Evolutionary conservation across 2,888 invertebrate genomes (phyloP), one percentile per base, ranked within the genome.

Genomic region (Aphidius colemani): DNA sequence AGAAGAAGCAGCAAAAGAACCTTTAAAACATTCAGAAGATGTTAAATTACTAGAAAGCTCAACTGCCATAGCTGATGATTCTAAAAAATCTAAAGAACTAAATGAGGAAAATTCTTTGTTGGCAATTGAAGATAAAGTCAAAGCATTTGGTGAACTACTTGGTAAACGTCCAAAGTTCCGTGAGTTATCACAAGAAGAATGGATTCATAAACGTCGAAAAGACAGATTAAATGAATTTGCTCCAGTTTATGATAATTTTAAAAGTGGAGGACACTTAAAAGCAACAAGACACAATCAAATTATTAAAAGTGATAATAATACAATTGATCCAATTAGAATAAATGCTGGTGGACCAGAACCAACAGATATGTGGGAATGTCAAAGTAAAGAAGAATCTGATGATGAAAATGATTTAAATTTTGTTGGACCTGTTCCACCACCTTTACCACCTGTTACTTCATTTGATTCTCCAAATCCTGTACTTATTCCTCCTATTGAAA

Each of bases 161-260:
- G 79, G 74, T 1, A 78, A 87, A 82, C 76, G 84, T 81, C 71
- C 85, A 80, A 76, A 84, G 79, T 69, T 86, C 86, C 84, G 86
- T 72, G 88, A 88, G 76, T 88, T 91, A 85, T 85, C 88, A 0
- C 92, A 93, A 84, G 89, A 90, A 76, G 91, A 92, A 81, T 93
- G 92, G 87, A 86, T 91, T 7, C 86, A 90, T 67, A 89, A 90
- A 74, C 88, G 92, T 78, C 86, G 96, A 69, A 83, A 84, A 60
- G 90, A 92, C 75, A 85, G 95, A 69, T 84, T 85, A 39, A 76
- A 85, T 0, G 94, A 95, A 79, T 96, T 96, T 83, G 95, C 93
- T 1, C 95, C 95, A 10, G 64, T 68, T 41, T 79, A 79, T 64
- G 67, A 74, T 40, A 76, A 78, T 62, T 78, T 78, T 53, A 69